phyloP scores from a whole-genome alignment of 2,797 vertebrate genomes.

The Coregonus sp. region DNA sequence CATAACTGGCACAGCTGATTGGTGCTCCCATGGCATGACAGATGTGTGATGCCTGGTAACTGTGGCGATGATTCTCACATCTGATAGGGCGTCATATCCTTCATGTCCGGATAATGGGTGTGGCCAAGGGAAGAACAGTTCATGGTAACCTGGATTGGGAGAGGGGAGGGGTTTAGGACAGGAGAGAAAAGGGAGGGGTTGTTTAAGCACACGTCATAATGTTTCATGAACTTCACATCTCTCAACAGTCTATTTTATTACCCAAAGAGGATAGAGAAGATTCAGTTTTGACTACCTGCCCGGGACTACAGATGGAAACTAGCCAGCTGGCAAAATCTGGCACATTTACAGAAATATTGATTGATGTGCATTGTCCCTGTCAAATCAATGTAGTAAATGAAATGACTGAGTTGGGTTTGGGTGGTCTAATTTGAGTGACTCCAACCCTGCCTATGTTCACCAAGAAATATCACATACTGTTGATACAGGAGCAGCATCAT shows the following conservation, averaged over 20 bases:
- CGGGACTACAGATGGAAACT: too few relatives aligned
- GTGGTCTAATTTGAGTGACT: not conserved
- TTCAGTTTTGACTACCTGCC: not conserved
- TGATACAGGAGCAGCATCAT: not conserved
- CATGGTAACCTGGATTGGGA: slow-evolving; percentile 52
- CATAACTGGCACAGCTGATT: slow-evolving; percentile 17
- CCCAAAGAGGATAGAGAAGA: not conserved
- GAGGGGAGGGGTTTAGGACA: not conserved
- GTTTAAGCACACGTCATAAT: not conserved
- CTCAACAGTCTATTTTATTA: too few relatives aligned
- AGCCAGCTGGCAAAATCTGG: not conserved
- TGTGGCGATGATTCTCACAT: slow-evolving; percentile 56
- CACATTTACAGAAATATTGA: not conserved
- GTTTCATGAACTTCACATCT: not conserved
- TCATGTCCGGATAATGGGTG: slow-evolving; percentile 17
- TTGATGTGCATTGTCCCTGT: not conserved
- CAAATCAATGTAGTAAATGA: not conserved
- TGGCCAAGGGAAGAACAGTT: not conserved
- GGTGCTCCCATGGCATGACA: slow-evolving; percentile 18
- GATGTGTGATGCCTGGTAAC: slow-evolving; percentile 36
- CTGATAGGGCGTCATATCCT: slow-evolving; percentile 48
- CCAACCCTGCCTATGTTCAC: not conserved
- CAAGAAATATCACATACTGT: not conserved
- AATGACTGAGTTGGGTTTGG: not conserved
- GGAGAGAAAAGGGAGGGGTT: not conserved